Percentiles rank a stretch among this genome's conserved stretches.
phyloP scores from a whole-genome alignment of 1,140 invertebrate species.

The Diabrotica undecimpunctata region DNA sequence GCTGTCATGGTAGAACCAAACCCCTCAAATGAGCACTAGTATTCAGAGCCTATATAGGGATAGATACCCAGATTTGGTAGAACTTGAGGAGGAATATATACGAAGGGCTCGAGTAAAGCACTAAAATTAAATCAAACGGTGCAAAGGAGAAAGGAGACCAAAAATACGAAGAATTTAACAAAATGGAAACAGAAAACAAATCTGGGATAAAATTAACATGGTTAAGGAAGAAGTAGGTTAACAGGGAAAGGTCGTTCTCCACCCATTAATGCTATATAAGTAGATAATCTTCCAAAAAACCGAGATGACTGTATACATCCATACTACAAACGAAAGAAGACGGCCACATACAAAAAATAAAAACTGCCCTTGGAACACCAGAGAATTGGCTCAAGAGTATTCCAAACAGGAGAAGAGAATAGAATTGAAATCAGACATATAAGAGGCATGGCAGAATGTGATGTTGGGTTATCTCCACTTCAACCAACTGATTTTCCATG shows the following conservation, averaged over 20 bases:
- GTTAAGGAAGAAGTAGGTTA: neutral
- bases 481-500: too few relatives aligned
- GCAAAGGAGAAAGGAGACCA: neutral
- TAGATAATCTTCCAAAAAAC: too few relatives aligned
- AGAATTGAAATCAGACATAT: neutral
- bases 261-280: too few relatives aligned
- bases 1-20: neutral
- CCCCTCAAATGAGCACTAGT: neutral
- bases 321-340: too few relatives aligned
- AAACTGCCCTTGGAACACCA: neutral
- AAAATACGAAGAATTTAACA: too few relatives aligned
- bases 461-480: too few relatives aligned
- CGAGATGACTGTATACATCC: neutral
- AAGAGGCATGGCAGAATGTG: too few relatives aligned
- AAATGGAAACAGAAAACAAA: neutral
- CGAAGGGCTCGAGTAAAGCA: neutral
- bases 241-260: neutral
- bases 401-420: too few relatives aligned
- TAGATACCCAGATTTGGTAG: neutral
- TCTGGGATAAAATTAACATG: neutral
- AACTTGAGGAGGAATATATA: neutral
- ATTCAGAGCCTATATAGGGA: neutral
- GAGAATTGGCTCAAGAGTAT: too few relatives aligned
- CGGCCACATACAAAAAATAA: neutral
- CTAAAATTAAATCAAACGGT: neutral